Conservation (phyloP, 1,140 invertebrate genomes). For the Hylaeus anthracinus region DNA sequence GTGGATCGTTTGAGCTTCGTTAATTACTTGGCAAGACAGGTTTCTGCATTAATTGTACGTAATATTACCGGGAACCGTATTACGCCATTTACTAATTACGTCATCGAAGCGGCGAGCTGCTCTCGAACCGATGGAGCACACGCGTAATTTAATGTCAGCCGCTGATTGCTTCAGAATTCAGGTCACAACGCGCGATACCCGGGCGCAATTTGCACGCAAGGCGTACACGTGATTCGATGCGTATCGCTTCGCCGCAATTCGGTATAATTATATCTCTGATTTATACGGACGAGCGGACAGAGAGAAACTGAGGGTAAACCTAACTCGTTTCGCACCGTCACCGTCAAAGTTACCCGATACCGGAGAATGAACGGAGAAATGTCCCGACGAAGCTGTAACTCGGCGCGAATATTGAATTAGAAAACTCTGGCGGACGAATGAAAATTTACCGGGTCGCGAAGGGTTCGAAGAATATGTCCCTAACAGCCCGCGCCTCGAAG, state of each 20-base stretch:
- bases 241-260: slow-evolving; percentile 34
- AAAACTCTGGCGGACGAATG: slow-evolving; percentile 17
- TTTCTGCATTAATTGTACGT: slow-evolving; percentile 53
- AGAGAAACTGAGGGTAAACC: not conserved
- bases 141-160: slow-evolving; percentile 61
- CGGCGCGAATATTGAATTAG: slow-evolving; percentile 40
- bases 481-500: too few species aligned
- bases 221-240: slow-evolving; percentile 25
- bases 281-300: slow-evolving; percentile 4
- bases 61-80: slow-evolving; percentile 56
- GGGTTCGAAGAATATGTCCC: not conserved
- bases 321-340: slow-evolving; percentile 2
- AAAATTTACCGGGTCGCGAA: slow-evolving; percentile 29
- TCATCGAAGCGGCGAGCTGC: slow-evolving; percentile 29
- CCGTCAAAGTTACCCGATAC: slow-evolving; percentile 6
- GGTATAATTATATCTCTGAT: slow-evolving; percentile 44
- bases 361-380: not conserved
- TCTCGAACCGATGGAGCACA: slow-evolving; percentile 52
- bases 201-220: slow-evolving; percentile 53
- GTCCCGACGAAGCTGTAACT: slow-evolving; percentile 34
- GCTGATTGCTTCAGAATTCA: slow-evolving; percentile 65
- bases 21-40: slow-evolving; percentile 28
- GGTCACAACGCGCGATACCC: slow-evolving; percentile 58
- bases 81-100: slow-evolving; percentile 51
- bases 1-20: slow-evolving; percentile 32